Evolutionary conservation across 1,140 invertebrate genomes (phyloP).

Genomic region (Cyclina sinensis): DNA sequence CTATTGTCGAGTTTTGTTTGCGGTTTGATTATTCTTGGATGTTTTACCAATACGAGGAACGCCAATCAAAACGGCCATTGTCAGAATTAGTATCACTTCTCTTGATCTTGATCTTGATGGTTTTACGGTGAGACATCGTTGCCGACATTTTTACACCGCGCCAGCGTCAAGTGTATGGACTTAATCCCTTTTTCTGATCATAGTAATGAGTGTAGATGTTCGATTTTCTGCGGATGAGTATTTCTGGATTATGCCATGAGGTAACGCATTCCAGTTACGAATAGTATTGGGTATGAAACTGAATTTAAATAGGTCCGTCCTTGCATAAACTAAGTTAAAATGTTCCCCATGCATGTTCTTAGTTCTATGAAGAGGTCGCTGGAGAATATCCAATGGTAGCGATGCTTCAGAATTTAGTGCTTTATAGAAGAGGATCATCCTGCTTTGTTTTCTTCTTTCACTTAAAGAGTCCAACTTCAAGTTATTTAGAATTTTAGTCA

Average conservation of each 20-base stretch:
- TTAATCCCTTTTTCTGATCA: background rate
- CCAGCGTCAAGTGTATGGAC: too few species aligned
- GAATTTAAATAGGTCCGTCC: too few species aligned
- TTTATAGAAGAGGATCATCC: conserved; percentile 22
- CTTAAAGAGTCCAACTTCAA: background rate
- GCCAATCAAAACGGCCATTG: background rate
- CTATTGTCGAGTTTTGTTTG: conserved; percentile 46
- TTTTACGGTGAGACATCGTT: too few species aligned
- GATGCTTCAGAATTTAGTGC: background rate
- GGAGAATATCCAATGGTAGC: background rate
- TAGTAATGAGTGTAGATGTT: background rate
- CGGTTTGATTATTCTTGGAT: background rate
- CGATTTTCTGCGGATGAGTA: background rate
- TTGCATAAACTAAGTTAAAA: too few species aligned
- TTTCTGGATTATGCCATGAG: too few species aligned
- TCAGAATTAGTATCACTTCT: background rate
- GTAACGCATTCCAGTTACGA: too few species aligned
- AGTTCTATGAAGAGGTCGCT: too few species aligned
- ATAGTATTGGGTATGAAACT: too few species aligned
- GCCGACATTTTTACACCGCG: too few species aligned
- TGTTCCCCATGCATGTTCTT: conserved; percentile 12
- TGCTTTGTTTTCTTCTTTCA: too few species aligned
- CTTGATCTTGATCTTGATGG: conserved; percentile 14
- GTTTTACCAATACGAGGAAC: background rate
- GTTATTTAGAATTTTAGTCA: background rate